Evolutionary conservation across 2,113 vertebrate genomes (phyloP).

Genomic region (Zingel zingel): DNA sequence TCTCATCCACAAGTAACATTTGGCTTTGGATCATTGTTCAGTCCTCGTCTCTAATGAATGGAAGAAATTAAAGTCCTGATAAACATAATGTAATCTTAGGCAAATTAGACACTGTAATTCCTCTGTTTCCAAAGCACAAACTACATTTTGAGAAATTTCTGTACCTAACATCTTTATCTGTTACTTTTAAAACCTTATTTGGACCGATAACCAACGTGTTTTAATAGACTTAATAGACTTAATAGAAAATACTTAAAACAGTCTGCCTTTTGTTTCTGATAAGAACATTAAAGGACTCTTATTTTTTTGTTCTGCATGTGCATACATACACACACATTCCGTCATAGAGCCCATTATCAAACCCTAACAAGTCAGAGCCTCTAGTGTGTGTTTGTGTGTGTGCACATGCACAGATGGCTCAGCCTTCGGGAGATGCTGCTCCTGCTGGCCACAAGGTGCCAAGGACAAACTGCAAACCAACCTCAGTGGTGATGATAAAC

Average conservation of each 20-base stretch:
- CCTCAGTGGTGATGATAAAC: conserved; percentile 17
- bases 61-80: background rate
- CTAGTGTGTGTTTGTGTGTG: conserved; percentile 2
- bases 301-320: background rate
- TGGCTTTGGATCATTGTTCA: conserved; percentile 6
- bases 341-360: conserved; percentile 8
- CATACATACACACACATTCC: background rate
- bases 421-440: conserved; percentile 32
- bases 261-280: background rate
- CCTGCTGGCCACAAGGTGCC: conserved; percentile 49
- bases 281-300: conserved; percentile 13
- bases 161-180: too few relatives aligned
- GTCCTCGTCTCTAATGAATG: background rate
- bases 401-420: conserved; percentile 62
- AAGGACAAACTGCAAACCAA: conserved; percentile 45
- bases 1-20: conserved; percentile 29
- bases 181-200: background rate
- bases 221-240: background rate
- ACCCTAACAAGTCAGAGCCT: background rate
- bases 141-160: background rate
- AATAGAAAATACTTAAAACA: background rate
- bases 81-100: too few relatives aligned
- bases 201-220: background rate
- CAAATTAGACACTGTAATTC: background rate
- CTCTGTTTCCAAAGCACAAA: background rate